Percentiles rank a stretch among this genome's conserved stretches.
phyloP scores from a whole-genome alignment of 2,797 vertebrate genomes.

The Sebastes reedi region DNA sequence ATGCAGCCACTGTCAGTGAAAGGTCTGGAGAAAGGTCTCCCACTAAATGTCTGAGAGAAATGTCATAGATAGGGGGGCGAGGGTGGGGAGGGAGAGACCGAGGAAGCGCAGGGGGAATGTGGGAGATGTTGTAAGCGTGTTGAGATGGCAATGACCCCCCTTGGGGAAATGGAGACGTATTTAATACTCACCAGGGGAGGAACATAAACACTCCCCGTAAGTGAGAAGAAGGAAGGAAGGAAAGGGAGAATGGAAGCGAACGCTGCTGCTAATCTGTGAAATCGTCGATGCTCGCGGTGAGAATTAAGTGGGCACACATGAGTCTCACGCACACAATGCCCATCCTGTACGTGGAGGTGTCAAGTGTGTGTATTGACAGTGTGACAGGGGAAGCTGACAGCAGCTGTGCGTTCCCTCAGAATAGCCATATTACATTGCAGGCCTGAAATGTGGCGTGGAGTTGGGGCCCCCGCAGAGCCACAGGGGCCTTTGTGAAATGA shows the following conservation, averaged over 20 bases:
- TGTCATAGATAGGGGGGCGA: constrained; percentile 44
- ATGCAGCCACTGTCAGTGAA: constrained; percentile 39
- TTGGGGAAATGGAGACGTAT: constrained; percentile 41
- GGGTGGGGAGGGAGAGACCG: constrained; percentile 1
- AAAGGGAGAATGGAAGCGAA: not conserved
- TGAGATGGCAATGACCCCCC: constrained; percentile 43
- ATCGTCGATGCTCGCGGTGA: constrained; percentile 1
- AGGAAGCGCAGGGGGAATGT: not conserved
- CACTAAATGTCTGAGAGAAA: constrained; percentile 63
- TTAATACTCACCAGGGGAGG: constrained; percentile 37
- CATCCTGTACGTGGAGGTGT: constrained; percentile 22
- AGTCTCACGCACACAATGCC: not conserved
- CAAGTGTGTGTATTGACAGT: constrained; percentile 35
- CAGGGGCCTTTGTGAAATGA: constrained; percentile 50
- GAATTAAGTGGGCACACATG: constrained; percentile 20
- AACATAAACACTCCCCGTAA: constrained; percentile 33
- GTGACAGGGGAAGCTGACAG: constrained; percentile 67
- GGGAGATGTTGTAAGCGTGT: constrained; percentile 35
- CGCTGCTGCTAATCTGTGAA: constrained; percentile 15
- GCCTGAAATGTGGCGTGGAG: constrained; percentile 18
- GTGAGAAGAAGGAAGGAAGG: constrained; percentile 14
- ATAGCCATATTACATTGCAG: constrained; percentile 53
- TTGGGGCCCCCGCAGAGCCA: constrained; percentile 17
- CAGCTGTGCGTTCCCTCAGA: constrained; percentile 73
- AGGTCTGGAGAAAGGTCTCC: constrained; percentile 36